These are phyloP conservation scores for Chloroceryle aenea DNA, from an alignment of 2,113 vertebrate genomes.

Conservation along the genomic window DNA sequence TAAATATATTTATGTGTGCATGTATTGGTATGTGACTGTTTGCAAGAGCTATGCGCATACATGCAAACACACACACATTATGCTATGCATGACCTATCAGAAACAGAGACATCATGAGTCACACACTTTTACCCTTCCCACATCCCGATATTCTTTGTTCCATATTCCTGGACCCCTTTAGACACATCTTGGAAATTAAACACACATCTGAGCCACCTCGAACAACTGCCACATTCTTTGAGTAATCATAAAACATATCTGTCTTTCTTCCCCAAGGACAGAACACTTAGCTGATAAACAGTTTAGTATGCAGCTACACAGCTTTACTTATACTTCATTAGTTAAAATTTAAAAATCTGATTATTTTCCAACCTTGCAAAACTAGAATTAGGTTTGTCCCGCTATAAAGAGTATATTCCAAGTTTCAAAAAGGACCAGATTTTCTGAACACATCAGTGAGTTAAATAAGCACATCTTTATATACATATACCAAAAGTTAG, in stretches of 20 bases:
- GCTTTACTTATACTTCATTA: background rate
- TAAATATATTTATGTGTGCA: background rate
- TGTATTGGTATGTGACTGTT: background rate
- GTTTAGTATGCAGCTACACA: background rate
- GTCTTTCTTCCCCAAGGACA: background rate
- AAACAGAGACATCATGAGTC: background rate
- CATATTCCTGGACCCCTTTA: background rate
- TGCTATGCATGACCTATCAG: background rate
- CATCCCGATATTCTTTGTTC: background rate
- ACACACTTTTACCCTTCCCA: background rate
- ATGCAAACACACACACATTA: background rate
- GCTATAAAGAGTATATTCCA: background rate
- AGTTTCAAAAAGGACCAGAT: background rate
- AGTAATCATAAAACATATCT: background rate
- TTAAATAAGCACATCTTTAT: background rate
- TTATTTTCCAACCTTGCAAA: background rate
- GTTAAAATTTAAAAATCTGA: background rate
- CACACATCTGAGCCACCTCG: rapidly evolving
- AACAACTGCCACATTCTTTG: background rate
- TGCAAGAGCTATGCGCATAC: background rate
- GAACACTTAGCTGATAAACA: background rate
- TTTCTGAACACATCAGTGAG: background rate
- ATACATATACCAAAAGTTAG: background rate
- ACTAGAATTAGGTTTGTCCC: background rate
- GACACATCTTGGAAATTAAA: background rate